phyloP scores from a whole-genome alignment of 2,888 invertebrate species.

The Hipparchia sbordonii region DNA sequence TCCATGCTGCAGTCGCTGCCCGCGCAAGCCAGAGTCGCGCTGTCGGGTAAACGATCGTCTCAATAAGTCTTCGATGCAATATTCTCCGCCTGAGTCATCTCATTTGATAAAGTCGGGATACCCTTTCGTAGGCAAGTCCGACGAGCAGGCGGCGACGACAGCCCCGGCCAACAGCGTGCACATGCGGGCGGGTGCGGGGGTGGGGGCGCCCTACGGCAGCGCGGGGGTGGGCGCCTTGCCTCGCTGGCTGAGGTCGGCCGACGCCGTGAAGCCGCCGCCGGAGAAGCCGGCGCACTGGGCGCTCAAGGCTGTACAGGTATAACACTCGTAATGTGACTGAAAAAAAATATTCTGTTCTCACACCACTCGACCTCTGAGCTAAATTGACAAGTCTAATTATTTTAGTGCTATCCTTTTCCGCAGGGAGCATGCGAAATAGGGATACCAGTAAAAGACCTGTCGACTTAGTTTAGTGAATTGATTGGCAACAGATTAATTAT shows the following conservation, averaged over 20 bases:
- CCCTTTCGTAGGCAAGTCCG: conserved; percentile 34
- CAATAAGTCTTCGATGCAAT: too few species aligned
- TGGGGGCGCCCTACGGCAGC: conserved; percentile 38
- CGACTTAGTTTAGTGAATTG: too few species aligned
- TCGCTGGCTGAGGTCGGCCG: conserved; percentile 78
- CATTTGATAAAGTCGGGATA: background rate
- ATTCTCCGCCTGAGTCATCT: background rate
- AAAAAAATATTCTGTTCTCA: background rate
- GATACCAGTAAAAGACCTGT: too few species aligned
- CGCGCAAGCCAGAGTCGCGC: conserved; percentile 87
- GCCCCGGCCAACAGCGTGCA: conserved; percentile 71
- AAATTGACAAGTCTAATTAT: too few species aligned
- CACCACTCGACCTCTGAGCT: background rate
- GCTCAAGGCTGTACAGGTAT: conserved; percentile 49
- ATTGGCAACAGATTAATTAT: too few species aligned
- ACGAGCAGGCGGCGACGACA: conserved; percentile 44
- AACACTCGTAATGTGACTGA: conserved; percentile 51
- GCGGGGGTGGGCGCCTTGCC: conserved; percentile 37
- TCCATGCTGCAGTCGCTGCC: conserved; percentile 94
- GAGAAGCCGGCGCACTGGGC: conserved; percentile 75
- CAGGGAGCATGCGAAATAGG: too few species aligned
- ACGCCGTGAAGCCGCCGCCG: conserved; percentile 42
- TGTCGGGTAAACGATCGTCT: conserved; percentile 54
- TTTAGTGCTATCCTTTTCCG: too few species aligned
- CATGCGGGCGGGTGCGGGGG: conserved; percentile 55